Conservation (phyloP, 2,797 vertebrate species). For the Peromyscus attwateri region DNA sequence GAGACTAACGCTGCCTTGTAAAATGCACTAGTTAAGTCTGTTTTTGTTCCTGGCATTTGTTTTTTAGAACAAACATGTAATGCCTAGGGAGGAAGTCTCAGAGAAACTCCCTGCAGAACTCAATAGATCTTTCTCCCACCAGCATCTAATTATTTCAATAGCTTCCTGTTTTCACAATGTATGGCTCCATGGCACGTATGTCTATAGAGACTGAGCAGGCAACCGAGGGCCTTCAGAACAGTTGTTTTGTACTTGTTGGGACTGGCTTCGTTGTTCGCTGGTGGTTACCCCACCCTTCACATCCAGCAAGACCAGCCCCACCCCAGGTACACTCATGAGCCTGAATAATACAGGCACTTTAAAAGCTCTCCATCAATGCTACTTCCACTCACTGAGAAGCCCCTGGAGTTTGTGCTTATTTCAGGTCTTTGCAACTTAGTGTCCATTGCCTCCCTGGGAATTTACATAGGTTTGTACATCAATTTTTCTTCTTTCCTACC, state of each 20-base stretch:
- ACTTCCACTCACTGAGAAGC: background rate
- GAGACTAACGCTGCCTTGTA: slow-evolving; percentile 42
- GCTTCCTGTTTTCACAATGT: slow-evolving; percentile 64
- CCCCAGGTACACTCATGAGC: background rate
- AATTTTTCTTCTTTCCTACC: background rate
- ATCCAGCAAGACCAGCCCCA: background rate
- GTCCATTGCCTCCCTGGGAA: background rate
- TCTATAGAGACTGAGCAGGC: background rate
- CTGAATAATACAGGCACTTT: background rate
- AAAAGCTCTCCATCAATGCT: background rate
- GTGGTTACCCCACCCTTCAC: background rate
- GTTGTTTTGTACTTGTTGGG: background rate
- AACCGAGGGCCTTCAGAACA: background rate
- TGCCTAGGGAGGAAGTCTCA: slow-evolving; percentile 68
- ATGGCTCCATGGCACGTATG: background rate
- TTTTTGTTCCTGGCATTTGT: slow-evolving; percentile 74
- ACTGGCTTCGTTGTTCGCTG: slow-evolving; percentile 29
- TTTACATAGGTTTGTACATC: background rate
- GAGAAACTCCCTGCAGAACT: slow-evolving; percentile 67
- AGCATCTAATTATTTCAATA: background rate
- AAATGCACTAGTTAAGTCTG: slow-evolving; percentile 63
- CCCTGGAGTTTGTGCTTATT: background rate
- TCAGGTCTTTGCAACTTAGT: background rate
- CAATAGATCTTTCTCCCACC: slow-evolving; percentile 51
- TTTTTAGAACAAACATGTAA: slow-evolving; percentile 73